These are phyloP conservation scores for Scelioninae gen. 1 DNA, from an alignment of 2,888 invertebrate species.

Conservation along the genomic window DNA sequence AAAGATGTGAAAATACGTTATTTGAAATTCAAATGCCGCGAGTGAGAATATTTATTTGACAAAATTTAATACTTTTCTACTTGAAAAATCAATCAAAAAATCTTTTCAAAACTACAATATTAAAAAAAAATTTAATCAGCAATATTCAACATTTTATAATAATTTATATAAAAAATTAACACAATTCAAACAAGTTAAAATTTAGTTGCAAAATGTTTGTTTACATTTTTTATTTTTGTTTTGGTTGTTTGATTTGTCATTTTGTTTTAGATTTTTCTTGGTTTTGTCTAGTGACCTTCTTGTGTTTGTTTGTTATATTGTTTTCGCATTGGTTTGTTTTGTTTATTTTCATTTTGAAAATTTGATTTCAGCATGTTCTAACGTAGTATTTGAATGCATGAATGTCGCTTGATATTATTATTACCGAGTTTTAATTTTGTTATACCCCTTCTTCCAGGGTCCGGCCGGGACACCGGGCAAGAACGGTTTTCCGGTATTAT, in stretches of 20 bases:
- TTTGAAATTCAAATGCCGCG: slow-evolving; percentile 57
- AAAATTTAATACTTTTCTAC: slow-evolving; percentile 37
- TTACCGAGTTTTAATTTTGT: slow-evolving; percentile 80
- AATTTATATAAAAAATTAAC: too few relatives aligned
- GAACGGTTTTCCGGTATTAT: slow-evolving; percentile 95
- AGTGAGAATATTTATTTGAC: slow-evolving; percentile 62
- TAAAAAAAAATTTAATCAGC: too few relatives aligned
- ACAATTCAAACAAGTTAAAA: too few relatives aligned
- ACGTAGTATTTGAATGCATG: slow-evolving; percentile 53
- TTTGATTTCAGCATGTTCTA: slow-evolving; percentile 45
- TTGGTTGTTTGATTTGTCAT: too few relatives aligned
- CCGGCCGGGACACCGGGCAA: slow-evolving; percentile 92
- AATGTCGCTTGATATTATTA: slow-evolving; percentile 58
- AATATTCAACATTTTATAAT: too few relatives aligned
- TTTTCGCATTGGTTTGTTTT: neutral
- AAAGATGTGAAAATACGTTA: slow-evolving; percentile 53
- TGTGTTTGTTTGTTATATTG: too few relatives aligned
- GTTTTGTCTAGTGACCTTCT: too few relatives aligned
- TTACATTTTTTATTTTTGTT: too few relatives aligned
- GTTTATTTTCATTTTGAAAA: too few relatives aligned
- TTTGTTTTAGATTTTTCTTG: too few relatives aligned
- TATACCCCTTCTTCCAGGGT: slow-evolving; percentile 88
- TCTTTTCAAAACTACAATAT: too few relatives aligned
- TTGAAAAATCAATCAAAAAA: slow-evolving; percentile 33
- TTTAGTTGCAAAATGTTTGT: too few relatives aligned